Conservation (phyloP, 2,888 invertebrate genomes). For the Dinocampus coccinellae region DNA sequence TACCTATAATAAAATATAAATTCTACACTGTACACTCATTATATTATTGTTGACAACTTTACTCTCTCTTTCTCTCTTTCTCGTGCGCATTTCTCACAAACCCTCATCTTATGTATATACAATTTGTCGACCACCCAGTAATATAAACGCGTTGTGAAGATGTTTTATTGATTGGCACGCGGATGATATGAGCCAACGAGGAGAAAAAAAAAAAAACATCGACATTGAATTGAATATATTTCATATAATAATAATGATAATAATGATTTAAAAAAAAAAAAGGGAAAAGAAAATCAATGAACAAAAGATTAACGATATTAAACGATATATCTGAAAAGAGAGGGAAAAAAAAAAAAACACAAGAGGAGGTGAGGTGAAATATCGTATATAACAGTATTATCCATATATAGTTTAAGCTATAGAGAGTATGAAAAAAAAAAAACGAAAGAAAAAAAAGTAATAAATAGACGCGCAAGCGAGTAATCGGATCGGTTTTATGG, state of each 20-base stretch:
- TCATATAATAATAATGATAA: no score
- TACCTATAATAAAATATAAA: conserved; percentile 57
- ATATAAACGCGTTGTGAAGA: not conserved
- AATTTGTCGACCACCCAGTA: conserved; percentile 21
- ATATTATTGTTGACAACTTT: conserved; percentile 11
- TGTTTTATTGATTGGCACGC: conserved; percentile 23
- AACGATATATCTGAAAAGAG: not conserved
- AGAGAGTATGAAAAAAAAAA: not conserved
- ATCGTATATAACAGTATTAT: not conserved
- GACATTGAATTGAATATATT: not conserved
- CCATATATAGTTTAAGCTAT: not conserved
- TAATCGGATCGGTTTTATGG: conserved; percentile 37
- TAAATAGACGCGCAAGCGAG: conserved; percentile 25
- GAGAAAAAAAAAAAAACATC: not conserved
- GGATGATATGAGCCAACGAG: conserved; percentile 13
- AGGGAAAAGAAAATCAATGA: not conserved
- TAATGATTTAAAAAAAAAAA: no score
- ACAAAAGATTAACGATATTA: not conserved
- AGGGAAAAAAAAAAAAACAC: no score
- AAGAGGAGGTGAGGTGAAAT: no score
- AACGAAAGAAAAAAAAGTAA: not conserved
- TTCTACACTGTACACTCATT: conserved; percentile 3
- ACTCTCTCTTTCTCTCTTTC: no score
- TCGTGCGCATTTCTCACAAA: no score
- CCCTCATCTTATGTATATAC: not conserved